A percentile compares a stretch with the other conserved stretches of the same genome.
These are phyloP conservation scores for Lordiphosa fenestrarum DNA, from an alignment of 2,888 invertebrate species.

Conservation along the genomic window DNA sequence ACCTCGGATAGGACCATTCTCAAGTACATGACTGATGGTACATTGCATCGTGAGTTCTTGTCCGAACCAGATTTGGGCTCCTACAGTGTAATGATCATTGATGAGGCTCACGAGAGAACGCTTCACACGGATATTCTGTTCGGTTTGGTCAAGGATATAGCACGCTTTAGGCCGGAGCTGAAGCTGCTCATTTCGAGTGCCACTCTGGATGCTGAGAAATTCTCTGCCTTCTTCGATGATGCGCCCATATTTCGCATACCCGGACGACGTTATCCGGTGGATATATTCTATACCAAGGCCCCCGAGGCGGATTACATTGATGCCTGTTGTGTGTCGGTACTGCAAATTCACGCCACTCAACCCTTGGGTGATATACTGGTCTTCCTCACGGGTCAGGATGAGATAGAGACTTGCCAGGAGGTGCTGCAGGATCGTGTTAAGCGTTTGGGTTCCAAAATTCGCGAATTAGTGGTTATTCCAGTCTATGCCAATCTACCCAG, in stretches of 20 bases:
- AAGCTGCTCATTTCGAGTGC: slow-evolving; percentile 99
- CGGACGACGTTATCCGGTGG: slow-evolving; percentile 98
- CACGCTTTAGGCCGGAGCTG: slow-evolving; percentile 94
- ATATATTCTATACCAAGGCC: slow-evolving; percentile 99
- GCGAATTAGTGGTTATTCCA: slow-evolving; percentile 94
- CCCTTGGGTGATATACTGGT: slow-evolving; percentile 97
- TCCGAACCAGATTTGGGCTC: slow-evolving; percentile 97
- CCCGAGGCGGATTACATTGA: slow-evolving; percentile 99
- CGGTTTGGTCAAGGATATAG: slow-evolving; percentile 97
- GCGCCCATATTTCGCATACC: slow-evolving; percentile 99
- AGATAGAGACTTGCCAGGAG: slow-evolving; percentile 94
- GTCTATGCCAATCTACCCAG: slow-evolving; percentile 99
- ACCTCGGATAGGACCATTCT: slow-evolving; percentile 97
- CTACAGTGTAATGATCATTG: slow-evolving; percentile 99
- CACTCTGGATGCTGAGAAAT: slow-evolving; percentile 98
- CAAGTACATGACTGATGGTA: slow-evolving; percentile 99
- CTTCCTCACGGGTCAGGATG: slow-evolving; percentile 96
- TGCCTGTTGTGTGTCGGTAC: slow-evolving; percentile 97
- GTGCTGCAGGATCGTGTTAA: slow-evolving; percentile 94
- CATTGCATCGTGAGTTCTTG: slow-evolving; percentile 96
- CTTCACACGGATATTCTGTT: slow-evolving; percentile 99
- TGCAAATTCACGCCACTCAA: slow-evolving; percentile 99
- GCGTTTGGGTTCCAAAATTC: slow-evolving; percentile 94
- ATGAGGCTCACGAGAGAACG: slow-evolving; percentile 99
- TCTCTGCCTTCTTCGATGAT: slow-evolving; percentile 98